These are phyloP conservation scores for Poecilobothrus nobilitatus DNA, from an alignment of 2,888 invertebrate species.

Conservation along the genomic window DNA sequence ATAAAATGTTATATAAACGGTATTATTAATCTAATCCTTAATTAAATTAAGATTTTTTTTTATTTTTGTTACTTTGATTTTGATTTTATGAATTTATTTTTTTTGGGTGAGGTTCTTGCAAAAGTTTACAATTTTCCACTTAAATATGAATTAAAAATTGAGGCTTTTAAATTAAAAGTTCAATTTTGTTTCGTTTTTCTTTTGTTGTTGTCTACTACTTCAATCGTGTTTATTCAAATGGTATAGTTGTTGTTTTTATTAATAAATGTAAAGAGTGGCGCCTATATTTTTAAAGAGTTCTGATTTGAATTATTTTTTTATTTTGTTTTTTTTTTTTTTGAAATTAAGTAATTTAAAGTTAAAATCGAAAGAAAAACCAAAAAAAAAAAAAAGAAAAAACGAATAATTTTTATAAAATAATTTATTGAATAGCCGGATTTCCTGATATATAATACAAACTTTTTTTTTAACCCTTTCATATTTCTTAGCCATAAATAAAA, in stretches of 20 bases:
- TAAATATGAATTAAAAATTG: neutral
- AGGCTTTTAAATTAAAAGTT: no score
- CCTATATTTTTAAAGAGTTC: neutral
- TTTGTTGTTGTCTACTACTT: neutral
- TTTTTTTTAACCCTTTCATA: no score
- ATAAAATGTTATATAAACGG: no score
- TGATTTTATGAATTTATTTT: neutral
- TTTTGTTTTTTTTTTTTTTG: no score
- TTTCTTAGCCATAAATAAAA: no score
- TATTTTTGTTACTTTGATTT: neutral
- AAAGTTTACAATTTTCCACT: neutral
- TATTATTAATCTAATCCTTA: neutral
- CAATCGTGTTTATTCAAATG: neutral
- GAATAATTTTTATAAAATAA: neutral
- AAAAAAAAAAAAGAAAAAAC: no score
- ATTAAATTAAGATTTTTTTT: neutral
- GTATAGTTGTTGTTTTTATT: no score
- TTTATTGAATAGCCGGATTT: constrained; percentile 2
- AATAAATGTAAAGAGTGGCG: neutral
- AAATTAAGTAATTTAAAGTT: no score
- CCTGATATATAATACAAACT: neutral
- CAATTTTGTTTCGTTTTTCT: neutral
- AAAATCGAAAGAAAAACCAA: no score
- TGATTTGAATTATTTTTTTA: neutral
- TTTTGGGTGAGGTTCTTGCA: neutral